Base-by-base conservation (phyloP, 2,888 invertebrate genomes). In the Pachycephus smyrnensis region DNA sequence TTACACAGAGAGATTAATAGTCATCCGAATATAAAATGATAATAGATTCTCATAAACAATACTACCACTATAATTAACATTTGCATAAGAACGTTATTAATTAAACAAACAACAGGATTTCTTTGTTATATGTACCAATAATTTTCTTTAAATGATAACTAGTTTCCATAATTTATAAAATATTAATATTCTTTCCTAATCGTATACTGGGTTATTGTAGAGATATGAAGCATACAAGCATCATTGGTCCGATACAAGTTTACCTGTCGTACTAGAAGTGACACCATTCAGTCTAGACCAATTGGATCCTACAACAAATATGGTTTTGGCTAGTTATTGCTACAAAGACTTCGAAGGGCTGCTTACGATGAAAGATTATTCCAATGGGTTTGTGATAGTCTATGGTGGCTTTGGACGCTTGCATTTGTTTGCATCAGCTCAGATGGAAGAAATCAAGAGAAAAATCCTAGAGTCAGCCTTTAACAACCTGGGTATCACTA, bases 261-360 rank as follows among this genome's bases (percentile, higher is more conserved):
- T 98, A 71, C 97, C 98, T 0, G 95, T 98, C 31, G 94, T 97
- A 35, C 92, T 99, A 80, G 98, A 98, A 93, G 96, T 98, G 2
- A 97, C 97, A n/a, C 96, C 97, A 0, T 96, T 96, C 90, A 97
- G 98, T 37, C 92, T 99, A 77, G 97, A 98, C 90, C 99, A 99
- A 92, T 92, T 98, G 79, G 98, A 99, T 92, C 96, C 97, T 1
- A 95, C 96, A 0, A 97, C 97, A 1, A 96, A 96, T 89, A 94
- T 95, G 81, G 92, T 96, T 33, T 92, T 98, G 77, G 96, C 98
- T 68, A 95, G 95, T 86, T 98, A 98, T 89, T 94, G 94, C 92
- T 98, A 95, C 91, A 97, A 97, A 91, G 97, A 97, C 91, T 96
- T 98, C 85, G 96, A 96, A 89, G 95, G 96, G 80, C 93, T 98